Conservation (phyloP, 2,888 invertebrate species). For the Hyles lineata region DNA sequence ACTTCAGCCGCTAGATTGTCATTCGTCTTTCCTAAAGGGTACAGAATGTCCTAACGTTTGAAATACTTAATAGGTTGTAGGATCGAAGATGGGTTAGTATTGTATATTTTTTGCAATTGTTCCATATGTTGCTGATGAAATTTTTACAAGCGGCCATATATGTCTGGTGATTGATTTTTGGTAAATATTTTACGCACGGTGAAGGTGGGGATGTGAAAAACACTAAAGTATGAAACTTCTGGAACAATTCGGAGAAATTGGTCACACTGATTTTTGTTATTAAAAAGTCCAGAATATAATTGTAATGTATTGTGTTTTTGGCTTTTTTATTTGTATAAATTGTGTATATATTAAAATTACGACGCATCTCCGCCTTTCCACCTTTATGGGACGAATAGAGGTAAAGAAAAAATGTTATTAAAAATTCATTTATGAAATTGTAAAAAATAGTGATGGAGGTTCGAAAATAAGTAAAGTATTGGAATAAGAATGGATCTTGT, state of each 20-base stretch:
- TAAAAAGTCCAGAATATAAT: conserved; percentile 14
- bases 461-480: conserved; percentile 58
- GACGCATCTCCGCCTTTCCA: conserved; percentile 52
- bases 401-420: conserved; percentile 64
- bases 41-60: conserved; percentile 45
- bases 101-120: conserved; percentile 78
- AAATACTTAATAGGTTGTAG: conserved; percentile 67
- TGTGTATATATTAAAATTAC: conserved; percentile 9
- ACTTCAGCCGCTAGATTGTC: conserved; percentile 52
- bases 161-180: conserved; percentile 59
- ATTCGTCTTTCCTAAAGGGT: conserved; percentile 45
- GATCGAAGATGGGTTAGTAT: conserved; percentile 47
- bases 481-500: conserved; percentile 58
- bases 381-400: conserved; percentile 62
- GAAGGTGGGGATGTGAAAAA: conserved; percentile 52
- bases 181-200: conserved; percentile 50
- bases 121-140: conserved; percentile 63
- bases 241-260: conserved; percentile 4
- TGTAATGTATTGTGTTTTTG: conserved; percentile 10
- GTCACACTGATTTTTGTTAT: conserved; percentile 2
- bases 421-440: conserved; percentile 55
- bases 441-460: conserved; percentile 59
- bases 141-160: conserved; percentile 73
- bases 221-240: neutral
- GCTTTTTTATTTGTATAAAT: conserved; percentile 24